A percentile compares a stretch with the other conserved stretches of the same genome.
Conservation (phyloP, 2,797 vertebrate genomes). For the Sebastes diploproa region DNA sequence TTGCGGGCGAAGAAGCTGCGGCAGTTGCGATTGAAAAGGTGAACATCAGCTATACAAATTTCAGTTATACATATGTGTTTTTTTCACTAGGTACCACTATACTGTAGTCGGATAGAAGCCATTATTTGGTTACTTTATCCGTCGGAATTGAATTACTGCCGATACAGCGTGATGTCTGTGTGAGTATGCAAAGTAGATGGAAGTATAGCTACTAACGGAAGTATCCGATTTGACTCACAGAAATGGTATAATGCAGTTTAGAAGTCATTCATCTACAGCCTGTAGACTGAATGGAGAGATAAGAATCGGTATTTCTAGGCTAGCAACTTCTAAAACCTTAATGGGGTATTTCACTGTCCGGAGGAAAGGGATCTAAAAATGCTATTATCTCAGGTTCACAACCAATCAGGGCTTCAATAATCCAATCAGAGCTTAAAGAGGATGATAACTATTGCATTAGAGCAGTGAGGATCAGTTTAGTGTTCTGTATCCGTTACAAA, state of each 20-base stretch:
- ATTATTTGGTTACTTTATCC: too few relatives aligned
- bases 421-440: not conserved
- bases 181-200: too few relatives aligned
- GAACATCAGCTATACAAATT: too few relatives aligned
- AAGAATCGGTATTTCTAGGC: not conserved
- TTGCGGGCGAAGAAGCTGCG: accelerated
- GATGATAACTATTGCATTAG: not conserved
- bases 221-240: too few relatives aligned
- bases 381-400: not conserved
- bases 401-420: not conserved
- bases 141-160: too few relatives aligned
- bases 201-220: too few relatives aligned
- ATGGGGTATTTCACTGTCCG: not conserved
- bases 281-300: not conserved
- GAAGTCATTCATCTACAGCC: not conserved
- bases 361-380: not conserved
- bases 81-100: accelerated
- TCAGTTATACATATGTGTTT: too few relatives aligned
- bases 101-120: too few relatives aligned
- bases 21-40: too few relatives aligned
- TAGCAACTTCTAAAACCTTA: not conserved
- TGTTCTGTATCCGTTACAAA: not conserved
- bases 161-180: too few relatives aligned
- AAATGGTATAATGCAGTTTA: not conserved
- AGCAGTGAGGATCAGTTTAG: not conserved